Percentiles rank a stretch among this genome's conserved stretches.
Evolutionary conservation across 2,113 vertebrate species (phyloP).

Genomic region (Ariopsis seemanni): DNA sequence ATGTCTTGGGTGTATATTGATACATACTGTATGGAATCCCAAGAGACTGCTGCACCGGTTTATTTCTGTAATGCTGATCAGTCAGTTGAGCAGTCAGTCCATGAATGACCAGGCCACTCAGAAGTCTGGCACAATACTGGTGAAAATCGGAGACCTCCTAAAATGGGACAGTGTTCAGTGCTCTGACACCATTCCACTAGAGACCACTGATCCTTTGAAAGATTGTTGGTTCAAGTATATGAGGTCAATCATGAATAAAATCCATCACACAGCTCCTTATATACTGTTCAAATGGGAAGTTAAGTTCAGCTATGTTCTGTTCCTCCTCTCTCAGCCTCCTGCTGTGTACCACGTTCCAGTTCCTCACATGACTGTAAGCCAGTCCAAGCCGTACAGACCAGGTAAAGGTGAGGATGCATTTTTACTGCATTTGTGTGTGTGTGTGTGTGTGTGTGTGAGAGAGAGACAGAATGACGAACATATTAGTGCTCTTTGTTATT

Average conservation of each 20-base stretch:
- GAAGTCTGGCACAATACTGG: background rate
- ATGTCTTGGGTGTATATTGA: background rate
- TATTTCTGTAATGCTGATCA: background rate
- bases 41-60: background rate
- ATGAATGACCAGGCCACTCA: background rate
- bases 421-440: background rate
- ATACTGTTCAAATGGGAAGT: background rate
- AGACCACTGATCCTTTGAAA: background rate
- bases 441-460: background rate
- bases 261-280: background rate
- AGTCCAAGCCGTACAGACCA: conserved; percentile 99
- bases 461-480: too few relatives aligned
- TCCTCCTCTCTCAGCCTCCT: conserved; percentile 76
- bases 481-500: background rate
- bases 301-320: conserved; percentile 28
- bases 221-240: background rate
- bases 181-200: background rate
- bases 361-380: conserved; percentile 96
- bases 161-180: background rate
- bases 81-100: background rate
- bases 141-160: background rate
- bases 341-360: conserved; percentile 93
- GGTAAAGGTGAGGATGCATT: conserved; percentile 96
- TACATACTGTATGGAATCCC: background rate
- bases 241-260: background rate